Percentiles rank a stretch among this genome's conserved stretches.
Conservation (phyloP, 2,888 invertebrate species). For the Steromphala cineraria region DNA sequence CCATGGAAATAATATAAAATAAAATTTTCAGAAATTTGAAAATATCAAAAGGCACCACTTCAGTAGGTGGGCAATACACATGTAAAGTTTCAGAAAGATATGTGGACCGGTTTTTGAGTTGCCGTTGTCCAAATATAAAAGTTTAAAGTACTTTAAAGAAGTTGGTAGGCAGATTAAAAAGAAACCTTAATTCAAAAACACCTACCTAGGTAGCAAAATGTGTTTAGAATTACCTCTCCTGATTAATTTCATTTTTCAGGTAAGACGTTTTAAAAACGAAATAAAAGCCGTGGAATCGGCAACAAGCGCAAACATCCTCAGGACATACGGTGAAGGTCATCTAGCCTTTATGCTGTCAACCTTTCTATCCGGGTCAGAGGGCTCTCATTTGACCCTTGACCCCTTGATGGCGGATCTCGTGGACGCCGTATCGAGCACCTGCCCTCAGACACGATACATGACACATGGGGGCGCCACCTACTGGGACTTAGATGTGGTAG, state of each 20-base stretch:
- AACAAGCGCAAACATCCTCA: constrained; percentile 42
- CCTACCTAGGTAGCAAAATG: too few species aligned
- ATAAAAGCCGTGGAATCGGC: constrained; percentile 44
- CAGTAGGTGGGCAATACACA: too few species aligned
- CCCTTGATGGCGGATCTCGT: neutral
- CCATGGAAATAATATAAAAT: too few species aligned
- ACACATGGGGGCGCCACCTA: constrained; percentile 46
- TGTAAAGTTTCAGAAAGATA: too few species aligned
- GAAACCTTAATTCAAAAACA: too few species aligned
- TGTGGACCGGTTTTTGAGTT: too few species aligned
- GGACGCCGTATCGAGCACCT: constrained; percentile 44
- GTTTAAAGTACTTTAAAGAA: too few species aligned
- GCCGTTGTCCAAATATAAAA: too few species aligned
- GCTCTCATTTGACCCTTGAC: neutral
- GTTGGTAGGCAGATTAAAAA: too few species aligned
- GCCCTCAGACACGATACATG: constrained; percentile 46
- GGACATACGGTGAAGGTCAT: constrained; percentile 49
- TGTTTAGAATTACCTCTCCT: too few species aligned
- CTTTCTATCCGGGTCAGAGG: neutral
- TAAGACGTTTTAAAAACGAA: constrained; percentile 38
- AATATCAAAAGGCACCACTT: too few species aligned
- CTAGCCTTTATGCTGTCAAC: constrained; percentile 26
- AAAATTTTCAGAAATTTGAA: too few species aligned
- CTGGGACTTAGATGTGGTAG: constrained; percentile 1
- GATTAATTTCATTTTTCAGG: constrained; percentile 27